These are phyloP conservation scores for Parauchenoglanis ngamensis DNA, from an alignment of 2,797 vertebrate genomes.

Conservation along the genomic window DNA sequence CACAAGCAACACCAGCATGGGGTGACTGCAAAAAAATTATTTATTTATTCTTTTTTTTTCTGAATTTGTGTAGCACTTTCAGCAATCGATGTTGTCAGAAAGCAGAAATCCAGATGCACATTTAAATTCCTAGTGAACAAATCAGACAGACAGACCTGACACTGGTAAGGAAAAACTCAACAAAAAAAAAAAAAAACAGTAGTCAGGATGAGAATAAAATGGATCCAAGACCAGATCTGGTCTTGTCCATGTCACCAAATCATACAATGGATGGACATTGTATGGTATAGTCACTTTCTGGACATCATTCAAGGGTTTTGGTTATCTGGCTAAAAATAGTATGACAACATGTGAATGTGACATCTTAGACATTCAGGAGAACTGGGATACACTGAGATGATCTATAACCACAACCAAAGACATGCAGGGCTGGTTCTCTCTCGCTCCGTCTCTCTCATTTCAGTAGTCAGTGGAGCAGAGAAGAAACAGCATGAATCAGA, in stretches of 20 bases:
- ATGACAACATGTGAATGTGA: background rate
- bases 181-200: background rate
- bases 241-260: background rate
- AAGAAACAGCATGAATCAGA: slow-evolving; percentile 36
- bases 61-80: background rate
- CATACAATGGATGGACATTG: background rate
- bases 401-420: background rate
- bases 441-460: background rate
- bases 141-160: background rate
- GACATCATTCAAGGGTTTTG: background rate
- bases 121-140: background rate
- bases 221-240: background rate
- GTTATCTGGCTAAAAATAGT: background rate
- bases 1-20: background rate
- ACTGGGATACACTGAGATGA: background rate
- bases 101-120: background rate
- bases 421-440: background rate
- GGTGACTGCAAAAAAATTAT: background rate
- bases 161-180: background rate
- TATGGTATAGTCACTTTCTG: background rate
- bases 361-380: slow-evolving; percentile 8
- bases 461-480: slow-evolving; percentile 15
- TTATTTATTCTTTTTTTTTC: background rate
- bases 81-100: background rate
- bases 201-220: background rate